Conservation (phyloP, 2,113 vertebrate species). For the Plestiodon gilberti region DNA sequence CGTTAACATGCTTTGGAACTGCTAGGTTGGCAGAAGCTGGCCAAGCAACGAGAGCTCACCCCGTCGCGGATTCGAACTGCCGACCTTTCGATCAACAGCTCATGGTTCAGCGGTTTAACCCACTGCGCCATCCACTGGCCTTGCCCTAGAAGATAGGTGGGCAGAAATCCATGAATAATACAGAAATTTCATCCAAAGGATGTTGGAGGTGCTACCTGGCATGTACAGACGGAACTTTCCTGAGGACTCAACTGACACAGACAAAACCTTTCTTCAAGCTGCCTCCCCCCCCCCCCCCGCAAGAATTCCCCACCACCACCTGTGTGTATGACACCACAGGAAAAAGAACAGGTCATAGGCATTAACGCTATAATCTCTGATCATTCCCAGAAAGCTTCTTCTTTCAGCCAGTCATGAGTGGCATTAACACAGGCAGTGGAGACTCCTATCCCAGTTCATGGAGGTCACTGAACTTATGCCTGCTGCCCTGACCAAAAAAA, state of each 20-base stretch:
- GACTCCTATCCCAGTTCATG: background rate
- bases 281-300: background rate
- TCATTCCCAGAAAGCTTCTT: background rate
- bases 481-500: background rate
- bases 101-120: too few species aligned
- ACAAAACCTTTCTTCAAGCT: background rate
- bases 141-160: too few species aligned
- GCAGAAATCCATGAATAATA: too few species aligned
- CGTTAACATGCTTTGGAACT: too few species aligned
- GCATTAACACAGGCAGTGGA: background rate
- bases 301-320: too few species aligned
- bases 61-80: too few species aligned
- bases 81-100: too few species aligned
- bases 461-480: background rate
- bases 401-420: background rate
- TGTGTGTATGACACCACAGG: background rate
- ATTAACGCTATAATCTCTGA: background rate
- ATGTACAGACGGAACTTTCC: background rate
- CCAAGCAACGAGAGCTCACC: too few species aligned
- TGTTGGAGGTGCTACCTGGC: background rate
- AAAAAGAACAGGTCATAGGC: background rate
- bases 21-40: too few species aligned
- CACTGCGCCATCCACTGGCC: too few species aligned
- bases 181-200: too few species aligned
- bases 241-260: background rate